These are phyloP conservation scores for Pygoscelis antarcticus DNA, from an alignment of 2,113 vertebrate species.

Conservation along the genomic window DNA sequence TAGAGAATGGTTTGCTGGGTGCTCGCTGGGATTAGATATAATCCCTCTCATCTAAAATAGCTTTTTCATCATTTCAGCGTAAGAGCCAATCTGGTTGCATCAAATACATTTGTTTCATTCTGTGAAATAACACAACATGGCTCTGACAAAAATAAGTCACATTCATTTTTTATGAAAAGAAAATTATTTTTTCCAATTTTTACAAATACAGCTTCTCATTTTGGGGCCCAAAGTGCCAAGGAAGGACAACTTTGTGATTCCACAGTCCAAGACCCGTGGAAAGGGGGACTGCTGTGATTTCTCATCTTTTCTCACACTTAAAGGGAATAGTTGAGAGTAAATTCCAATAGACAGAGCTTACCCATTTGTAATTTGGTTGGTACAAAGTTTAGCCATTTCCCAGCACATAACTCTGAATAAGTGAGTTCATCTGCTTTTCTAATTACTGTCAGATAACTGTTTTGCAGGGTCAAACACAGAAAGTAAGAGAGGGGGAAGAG, in stretches of 20 bases:
- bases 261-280: not conserved
- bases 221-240: not conserved
- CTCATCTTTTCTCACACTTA: not conserved
- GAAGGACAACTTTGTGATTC: not conserved
- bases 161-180: not conserved
- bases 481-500: not conserved
- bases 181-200: not conserved
- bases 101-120: conserved; percentile 31
- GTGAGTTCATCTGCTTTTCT: not conserved
- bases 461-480: not conserved
- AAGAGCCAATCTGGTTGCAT: conserved; percentile 14
- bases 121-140: not conserved
- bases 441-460: not conserved
- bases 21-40: conserved; percentile 54
- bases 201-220: not conserved
- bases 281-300: not conserved
- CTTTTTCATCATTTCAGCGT: conserved; percentile 30
- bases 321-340: not conserved
- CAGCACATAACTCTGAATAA: not conserved
- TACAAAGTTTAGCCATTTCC: not conserved
- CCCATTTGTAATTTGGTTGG: not conserved
- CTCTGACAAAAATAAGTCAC: not conserved
- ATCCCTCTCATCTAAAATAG: conserved; percentile 51
- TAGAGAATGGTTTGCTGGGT: conserved; percentile 7
- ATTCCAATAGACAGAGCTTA: not conserved